Conservation (phyloP, 2,888 invertebrate species). For the Chalcosyrphus nemorum region DNA sequence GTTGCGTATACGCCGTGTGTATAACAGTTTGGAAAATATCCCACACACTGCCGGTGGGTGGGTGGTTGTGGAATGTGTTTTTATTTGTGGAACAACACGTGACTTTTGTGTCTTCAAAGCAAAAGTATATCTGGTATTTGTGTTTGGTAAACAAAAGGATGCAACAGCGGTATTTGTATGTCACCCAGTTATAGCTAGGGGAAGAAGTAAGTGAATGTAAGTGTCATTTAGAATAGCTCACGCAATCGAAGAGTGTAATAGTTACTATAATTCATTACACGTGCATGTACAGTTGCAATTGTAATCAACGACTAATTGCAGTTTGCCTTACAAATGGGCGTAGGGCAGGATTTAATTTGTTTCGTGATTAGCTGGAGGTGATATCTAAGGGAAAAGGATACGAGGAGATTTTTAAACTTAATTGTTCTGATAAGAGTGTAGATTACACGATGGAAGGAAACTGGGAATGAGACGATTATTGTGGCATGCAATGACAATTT, state of each 20-base stretch:
- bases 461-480: not conserved
- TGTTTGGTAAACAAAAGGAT: conserved; percentile 17
- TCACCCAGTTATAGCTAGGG: no score
- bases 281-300: conserved; percentile 43
- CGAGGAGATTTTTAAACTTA: conserved; percentile 10
- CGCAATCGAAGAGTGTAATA: conserved; percentile 27
- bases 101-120: not conserved
- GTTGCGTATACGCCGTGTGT: conserved; percentile 63
- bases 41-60: not conserved
- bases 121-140: not conserved
- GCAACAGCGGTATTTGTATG: not conserved
- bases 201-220: not conserved
- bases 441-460: not conserved
- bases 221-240: conserved; percentile 39
- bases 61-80: conserved; percentile 53
- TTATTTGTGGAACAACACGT: conserved; percentile 70
- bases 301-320: conserved; percentile 39
- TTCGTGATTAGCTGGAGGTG: conserved; percentile 47
- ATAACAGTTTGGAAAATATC: conserved; percentile 64
- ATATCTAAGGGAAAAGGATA: conserved; percentile 7
- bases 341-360: conserved; percentile 36
- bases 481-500: not conserved
- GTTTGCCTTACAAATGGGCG: not conserved
- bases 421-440: conserved; percentile 19
- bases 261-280: conserved; percentile 42